phyloP scores from a whole-genome alignment of 2,888 invertebrate species.

The Coecobrya sp. region DNA sequence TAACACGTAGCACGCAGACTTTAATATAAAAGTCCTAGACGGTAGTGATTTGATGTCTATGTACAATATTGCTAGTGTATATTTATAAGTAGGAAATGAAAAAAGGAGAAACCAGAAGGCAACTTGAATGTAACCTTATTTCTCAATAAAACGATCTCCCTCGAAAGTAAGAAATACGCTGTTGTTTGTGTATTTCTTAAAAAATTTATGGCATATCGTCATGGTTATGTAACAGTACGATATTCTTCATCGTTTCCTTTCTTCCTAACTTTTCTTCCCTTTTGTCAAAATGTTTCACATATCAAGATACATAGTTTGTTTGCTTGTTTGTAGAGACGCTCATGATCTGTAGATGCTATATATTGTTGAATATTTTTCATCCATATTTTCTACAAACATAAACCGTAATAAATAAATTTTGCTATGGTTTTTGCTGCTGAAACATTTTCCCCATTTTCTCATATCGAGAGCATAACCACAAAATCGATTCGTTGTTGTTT shows the following conservation, averaged over 20 bases:
- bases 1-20: neutral
- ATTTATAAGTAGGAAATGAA: neutral
- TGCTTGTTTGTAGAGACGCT: no score
- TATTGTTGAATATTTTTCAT: no score
- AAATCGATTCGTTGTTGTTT: slow-evolving; percentile 51
- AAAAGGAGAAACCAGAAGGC: neutral
- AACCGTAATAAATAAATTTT: no score
- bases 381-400: no score
- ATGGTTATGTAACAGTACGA: neutral
- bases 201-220: slow-evolving; percentile 26
- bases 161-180: neutral
- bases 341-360: no score
- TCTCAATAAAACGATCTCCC: neutral
- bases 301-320: no score
- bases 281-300: neutral
- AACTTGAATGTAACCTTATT: neutral
- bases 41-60: neutral
- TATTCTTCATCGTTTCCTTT: neutral
- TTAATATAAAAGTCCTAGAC: neutral
- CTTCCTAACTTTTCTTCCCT: neutral
- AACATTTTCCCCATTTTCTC: neutral
- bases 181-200: neutral
- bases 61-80: neutral
- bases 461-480: neutral
- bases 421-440: no score